Conservation (phyloP, 2,888 invertebrate species). For the Laothoe populi region DNA sequence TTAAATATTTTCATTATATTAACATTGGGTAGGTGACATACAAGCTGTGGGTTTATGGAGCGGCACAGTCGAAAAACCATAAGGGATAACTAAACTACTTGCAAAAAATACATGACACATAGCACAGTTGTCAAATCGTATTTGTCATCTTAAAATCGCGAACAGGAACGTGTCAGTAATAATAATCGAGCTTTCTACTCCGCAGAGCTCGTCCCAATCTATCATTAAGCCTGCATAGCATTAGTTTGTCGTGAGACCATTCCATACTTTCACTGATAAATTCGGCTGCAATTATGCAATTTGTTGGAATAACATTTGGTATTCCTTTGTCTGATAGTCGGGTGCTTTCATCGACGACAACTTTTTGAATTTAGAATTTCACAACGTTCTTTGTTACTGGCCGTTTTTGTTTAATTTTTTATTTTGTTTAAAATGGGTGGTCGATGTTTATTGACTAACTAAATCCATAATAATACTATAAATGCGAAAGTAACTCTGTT, state of each 20-base stretch:
- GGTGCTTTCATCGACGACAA: constrained; percentile 36
- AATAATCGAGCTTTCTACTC: constrained; percentile 70
- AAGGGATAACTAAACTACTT: too few relatives aligned
- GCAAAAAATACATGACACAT: background rate
- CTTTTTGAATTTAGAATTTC: constrained; percentile 6
- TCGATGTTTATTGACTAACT: too few relatives aligned
- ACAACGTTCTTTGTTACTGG: background rate
- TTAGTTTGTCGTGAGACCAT: constrained; percentile 67
- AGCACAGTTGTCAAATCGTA: constrained; percentile 63
- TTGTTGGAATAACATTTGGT: constrained; percentile 51
- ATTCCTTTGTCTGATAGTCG: constrained; percentile 45
- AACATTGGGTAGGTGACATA: too few relatives aligned
- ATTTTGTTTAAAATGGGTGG: background rate
- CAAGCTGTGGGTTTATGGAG: too few relatives aligned
- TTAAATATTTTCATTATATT: too few relatives aligned
- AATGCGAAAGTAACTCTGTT: too few relatives aligned
- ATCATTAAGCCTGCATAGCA: constrained; percentile 71
- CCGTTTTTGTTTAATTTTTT: background rate
- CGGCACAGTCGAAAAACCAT: too few relatives aligned
- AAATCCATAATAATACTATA: too few relatives aligned
- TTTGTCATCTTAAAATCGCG: constrained; percentile 34
- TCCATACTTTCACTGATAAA: constrained; percentile 78
- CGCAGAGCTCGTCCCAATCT: constrained; percentile 57
- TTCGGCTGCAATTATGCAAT: constrained; percentile 74
- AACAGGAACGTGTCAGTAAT: constrained; percentile 51